phyloP scores from a whole-genome alignment of 1,140 invertebrate genomes.

The Dufourea novaeangliae region DNA sequence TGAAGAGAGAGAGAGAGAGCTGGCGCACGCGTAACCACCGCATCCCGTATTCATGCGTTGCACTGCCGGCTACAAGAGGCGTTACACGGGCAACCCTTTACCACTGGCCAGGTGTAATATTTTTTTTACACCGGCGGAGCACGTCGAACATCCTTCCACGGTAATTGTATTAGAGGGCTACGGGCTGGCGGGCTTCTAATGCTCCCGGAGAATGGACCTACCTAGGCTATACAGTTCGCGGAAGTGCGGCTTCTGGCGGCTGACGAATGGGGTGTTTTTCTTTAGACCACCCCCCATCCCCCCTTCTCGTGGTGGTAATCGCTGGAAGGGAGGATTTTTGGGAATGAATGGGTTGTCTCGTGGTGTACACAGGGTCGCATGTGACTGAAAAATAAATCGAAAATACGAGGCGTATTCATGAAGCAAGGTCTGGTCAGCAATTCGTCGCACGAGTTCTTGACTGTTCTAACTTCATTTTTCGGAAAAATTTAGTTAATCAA shows the following conservation, averaged over 20 bases:
- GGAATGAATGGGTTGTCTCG: neutral
- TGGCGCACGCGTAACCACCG: slow-evolving; percentile 36
- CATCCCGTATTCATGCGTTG: slow-evolving; percentile 64
- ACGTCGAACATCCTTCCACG: slow-evolving; percentile 55
- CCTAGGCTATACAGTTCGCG: neutral
- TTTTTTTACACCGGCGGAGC: slow-evolving; percentile 49
- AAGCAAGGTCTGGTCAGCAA: no score
- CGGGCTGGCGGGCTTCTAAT: neutral
- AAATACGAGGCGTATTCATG: no score
- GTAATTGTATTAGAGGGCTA: slow-evolving; percentile 52
- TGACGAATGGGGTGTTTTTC: neutral
- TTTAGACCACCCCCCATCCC: neutral
- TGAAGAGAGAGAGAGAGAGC: neutral
- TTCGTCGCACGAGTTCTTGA: no score
- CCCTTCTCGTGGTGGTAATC: no score
- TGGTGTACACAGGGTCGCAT: no score
- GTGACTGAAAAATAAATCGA: no score
- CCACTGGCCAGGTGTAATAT: slow-evolving; percentile 57
- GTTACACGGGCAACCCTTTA: slow-evolving; percentile 54
- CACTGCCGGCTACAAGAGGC: slow-evolving; percentile 52
- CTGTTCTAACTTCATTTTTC: no score
- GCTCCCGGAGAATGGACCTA: neutral
- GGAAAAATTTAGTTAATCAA: no score
- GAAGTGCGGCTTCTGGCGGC: neutral
- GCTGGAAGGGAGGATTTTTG: neutral